A percentile compares a stretch with the other conserved stretches of the same genome.
These are phyloP conservation scores for Magallana angulata DNA, from an alignment of 1,140 invertebrate genomes.

Conservation along the genomic window DNA sequence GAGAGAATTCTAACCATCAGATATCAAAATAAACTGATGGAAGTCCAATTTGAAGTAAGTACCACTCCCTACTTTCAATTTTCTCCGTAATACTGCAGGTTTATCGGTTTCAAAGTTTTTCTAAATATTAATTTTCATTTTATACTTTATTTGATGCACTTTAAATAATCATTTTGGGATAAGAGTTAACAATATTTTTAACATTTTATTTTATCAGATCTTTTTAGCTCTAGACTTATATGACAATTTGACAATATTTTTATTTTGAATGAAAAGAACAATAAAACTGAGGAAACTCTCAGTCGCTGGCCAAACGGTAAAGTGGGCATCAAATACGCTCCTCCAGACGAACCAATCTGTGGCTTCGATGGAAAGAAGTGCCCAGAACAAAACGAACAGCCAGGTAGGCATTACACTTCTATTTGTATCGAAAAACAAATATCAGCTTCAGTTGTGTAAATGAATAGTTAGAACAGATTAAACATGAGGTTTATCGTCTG, in stretches of 20 bases:
- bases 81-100: too few relatives aligned
- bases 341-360: slow-evolving; percentile 70
- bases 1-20: slow-evolving; percentile 42
- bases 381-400: neutral
- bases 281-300: neutral
- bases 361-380: slow-evolving; percentile 75
- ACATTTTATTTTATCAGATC: too few relatives aligned
- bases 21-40: neutral
- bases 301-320: slow-evolving; percentile 68
- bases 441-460: too few relatives aligned
- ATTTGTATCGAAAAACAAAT: too few relatives aligned
- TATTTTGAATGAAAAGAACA: neutral
- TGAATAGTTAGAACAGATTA: too few relatives aligned
- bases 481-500: neutral
- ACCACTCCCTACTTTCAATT: too few relatives aligned
- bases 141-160: too few relatives aligned
- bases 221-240: too few relatives aligned
- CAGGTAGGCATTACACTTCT: neutral
- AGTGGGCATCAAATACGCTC: slow-evolving; percentile 62
- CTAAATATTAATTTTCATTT: too few relatives aligned
- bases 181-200: too few relatives aligned
- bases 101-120: too few relatives aligned
- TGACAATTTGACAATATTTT: neutral
- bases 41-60: neutral
- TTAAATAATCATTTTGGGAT: too few relatives aligned